Conservation (phyloP, 64 coral and sea anemone genomes). For the Stichodactyla helianthus region DNA sequence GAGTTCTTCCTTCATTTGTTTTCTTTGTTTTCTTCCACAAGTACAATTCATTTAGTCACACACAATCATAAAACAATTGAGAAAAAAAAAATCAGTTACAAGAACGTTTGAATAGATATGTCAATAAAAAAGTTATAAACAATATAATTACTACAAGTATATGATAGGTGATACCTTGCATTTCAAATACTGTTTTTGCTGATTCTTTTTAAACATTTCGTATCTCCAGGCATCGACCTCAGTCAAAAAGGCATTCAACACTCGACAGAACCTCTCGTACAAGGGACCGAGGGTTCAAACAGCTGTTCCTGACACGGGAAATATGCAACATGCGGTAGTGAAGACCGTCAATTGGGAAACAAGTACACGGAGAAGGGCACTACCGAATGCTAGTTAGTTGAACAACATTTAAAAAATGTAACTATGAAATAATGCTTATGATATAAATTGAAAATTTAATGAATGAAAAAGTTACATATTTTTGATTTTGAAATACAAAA, state of each 20-base stretch:
- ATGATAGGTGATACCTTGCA: no score
- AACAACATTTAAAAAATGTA: background rate
- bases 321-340: background rate
- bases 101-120: no score
- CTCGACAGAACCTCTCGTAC: conserved; percentile 57
- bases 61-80: no score
- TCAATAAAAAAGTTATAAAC: no score
- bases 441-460: no score
- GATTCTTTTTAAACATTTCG: background rate
- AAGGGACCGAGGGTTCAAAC: conserved; percentile 66
- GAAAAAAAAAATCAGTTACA: no score
- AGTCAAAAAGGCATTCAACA: conserved; percentile 64
- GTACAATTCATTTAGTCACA: no score
- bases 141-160: no score
- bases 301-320: background rate
- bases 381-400: background rate
- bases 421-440: background rate
- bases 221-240: conserved; percentile 46
- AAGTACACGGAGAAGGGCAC: background rate
- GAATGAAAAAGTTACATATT: no score
- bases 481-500: no score
- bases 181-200: background rate
- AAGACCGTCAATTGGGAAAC: conserved; percentile 19
- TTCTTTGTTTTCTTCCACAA: no score
- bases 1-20: no score